Evolutionary conservation across 2,888 invertebrate species (phyloP).

Genomic region (Drosophila hamatofila): DNA sequence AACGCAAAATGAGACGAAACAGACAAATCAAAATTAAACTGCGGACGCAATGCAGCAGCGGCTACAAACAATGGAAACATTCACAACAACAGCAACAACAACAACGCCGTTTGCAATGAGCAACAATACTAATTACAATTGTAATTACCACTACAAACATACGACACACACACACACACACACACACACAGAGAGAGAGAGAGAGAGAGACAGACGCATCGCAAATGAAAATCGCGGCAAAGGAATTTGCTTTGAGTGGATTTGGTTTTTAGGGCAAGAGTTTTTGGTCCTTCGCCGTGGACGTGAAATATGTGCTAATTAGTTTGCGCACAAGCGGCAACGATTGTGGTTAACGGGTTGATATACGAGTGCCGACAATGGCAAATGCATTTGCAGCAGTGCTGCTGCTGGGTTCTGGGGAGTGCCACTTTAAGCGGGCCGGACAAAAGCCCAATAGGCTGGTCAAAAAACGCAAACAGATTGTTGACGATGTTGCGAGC

Average conservation of each 20-base stretch:
- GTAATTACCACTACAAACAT: slow-evolving; percentile 59
- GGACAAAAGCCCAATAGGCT: slow-evolving; percentile 2
- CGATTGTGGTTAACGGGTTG: slow-evolving; percentile 50
- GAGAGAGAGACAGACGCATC: neutral
- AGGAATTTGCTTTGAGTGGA: slow-evolving; percentile 58
- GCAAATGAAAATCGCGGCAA: slow-evolving; percentile 64
- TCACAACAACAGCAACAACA: slow-evolving; percentile 14
- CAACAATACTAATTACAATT: slow-evolving; percentile 75
- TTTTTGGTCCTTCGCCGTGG: slow-evolving; percentile 33
- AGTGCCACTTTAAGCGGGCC: neutral
- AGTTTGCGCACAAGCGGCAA: slow-evolving; percentile 65
- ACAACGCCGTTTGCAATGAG: slow-evolving; percentile 38
- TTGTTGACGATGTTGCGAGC: neutral
- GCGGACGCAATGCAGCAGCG: slow-evolving; percentile 57
- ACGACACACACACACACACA: slow-evolving; percentile 17
- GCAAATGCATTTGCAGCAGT: neutral
- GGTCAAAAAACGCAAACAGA: neutral
- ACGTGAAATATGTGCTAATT: slow-evolving; percentile 79
- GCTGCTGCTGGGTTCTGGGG: too few species aligned
- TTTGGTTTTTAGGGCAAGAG: slow-evolving; percentile 31
- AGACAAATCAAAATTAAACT: slow-evolving; percentile 76
- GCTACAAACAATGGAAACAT: slow-evolving; percentile 21
- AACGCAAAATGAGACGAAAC: slow-evolving; percentile 67
- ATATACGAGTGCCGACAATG: slow-evolving; percentile 26
- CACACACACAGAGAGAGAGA: neutral